phyloP scores from a whole-genome alignment of 2,113 vertebrate genomes.

The Pongo abelii region DNA sequence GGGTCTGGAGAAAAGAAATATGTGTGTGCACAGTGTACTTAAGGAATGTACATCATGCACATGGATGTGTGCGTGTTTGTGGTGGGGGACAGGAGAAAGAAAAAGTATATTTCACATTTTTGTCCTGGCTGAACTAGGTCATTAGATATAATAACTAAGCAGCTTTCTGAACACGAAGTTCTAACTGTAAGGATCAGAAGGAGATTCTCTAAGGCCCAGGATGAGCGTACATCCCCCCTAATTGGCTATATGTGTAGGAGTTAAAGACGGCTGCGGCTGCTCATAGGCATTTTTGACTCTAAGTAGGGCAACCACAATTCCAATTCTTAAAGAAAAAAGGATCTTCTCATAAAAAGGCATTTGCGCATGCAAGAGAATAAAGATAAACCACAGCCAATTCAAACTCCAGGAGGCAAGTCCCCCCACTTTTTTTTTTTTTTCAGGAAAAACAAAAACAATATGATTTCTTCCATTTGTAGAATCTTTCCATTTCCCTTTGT shows the following conservation, averaged over 20 bases:
- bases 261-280: neutral
- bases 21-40: neutral
- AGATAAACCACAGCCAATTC: neutral
- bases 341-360: neutral
- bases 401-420: neutral
- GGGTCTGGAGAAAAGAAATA: neutral
- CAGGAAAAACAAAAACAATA: neutral
- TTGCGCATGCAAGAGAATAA: neutral
- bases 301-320: constrained; percentile 44
- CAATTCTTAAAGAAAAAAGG: neutral
- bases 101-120: neutral
- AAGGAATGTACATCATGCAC: neutral
- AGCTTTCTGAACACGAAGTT: neutral
- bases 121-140: neutral
- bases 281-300: neutral
- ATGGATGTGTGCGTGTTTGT: neutral
- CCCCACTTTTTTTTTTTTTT: neutral
- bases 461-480: neutral
- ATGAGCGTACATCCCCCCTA: neutral
- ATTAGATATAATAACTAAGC: neutral
- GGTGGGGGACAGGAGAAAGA: neutral
- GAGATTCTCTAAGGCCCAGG: neutral
- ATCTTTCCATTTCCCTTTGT: neutral
- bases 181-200: neutral
- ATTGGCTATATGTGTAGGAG: constrained; percentile 2